These are phyloP conservation scores for Tyrannus savana DNA, from an alignment of 2,113 vertebrate species.

Conservation along the genomic window DNA sequence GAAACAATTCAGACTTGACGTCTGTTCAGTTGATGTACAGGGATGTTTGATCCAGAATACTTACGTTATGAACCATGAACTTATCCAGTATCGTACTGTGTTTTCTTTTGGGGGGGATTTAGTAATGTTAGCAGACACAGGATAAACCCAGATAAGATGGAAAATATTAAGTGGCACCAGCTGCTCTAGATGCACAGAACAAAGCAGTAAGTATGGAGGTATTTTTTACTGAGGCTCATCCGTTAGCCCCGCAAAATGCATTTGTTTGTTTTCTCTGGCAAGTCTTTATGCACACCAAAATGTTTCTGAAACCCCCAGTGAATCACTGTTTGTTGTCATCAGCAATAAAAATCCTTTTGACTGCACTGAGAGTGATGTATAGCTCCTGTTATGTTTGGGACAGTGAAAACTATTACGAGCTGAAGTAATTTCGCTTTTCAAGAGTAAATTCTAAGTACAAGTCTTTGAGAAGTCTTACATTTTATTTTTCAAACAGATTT, in stretches of 20 bases:
- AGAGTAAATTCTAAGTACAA: neutral
- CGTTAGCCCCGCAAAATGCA: neutral
- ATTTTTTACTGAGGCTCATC: neutral
- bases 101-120: neutral
- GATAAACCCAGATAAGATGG: neutral
- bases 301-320: slow-evolving; percentile 5
- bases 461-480: neutral
- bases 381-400: neutral
- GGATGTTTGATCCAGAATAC: neutral
- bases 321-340: neutral
- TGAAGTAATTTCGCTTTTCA: neutral
- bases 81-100: neutral
- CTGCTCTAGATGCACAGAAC: neutral
- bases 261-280: slow-evolving; percentile 23
- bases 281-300: neutral
- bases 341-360: neutral
- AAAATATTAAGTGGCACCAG: neutral
- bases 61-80: neutral
- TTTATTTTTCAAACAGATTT: neutral
- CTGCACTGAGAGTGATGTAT: neutral
- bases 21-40: neutral
- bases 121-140: neutral
- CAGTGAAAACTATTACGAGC: neutral
- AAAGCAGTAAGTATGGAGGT: neutral
- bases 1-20: neutral